Base-by-base conservation (phyloP, 2,797 vertebrate genomes). In the Carcharodon carcharias region DNA sequence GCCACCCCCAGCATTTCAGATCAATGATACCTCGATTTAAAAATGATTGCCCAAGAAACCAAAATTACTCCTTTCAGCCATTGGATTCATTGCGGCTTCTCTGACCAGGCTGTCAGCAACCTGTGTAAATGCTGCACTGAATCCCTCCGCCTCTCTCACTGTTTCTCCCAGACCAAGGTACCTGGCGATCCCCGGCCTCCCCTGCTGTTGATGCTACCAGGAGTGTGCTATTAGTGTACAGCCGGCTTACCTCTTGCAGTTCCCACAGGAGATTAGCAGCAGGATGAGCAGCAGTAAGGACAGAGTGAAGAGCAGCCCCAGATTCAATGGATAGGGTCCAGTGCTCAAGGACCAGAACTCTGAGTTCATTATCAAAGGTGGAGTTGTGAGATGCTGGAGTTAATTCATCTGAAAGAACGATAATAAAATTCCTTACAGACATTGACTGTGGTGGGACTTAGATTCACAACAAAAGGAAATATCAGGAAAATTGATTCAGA, bases 271-370 rank as follows among this genome's bases (percentile, higher is more conserved):
- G 63, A 93, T 67, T 18, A 93, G 61, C n/a, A 93, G 8, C 61
- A 93, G 91, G n/a, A 93, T 45, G n/a, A 93, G n/a, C 21, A 93
- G n/a, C n/a, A 93, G 91, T 3, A 93, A 31, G n/a, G n/a, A 45
- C 63, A 93, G n/a, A n/a, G 91, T 14, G 21, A 40, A 67, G 91
- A 93, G 45, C 61, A 67, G 9, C 6, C 63, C 63, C 61, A 67
- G 18, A 23, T 65, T 18, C n/a, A 45, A 35, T 18, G 40, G 8
- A 9, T 40, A 45, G 63, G n/a, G 3, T n/a, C n/a, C 63, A 67
- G 16, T 11, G 8, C n/a, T 26, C 91, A 45, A 23, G 18, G 91
- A 12, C 91, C 61, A 93, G 61, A 8, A 4, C 61, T 93, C 61
- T 45, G 63, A 7, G 21, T 63, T n/a, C n/a, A 67, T 6, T 26